phyloP scores from a whole-genome alignment of 2,113 vertebrate species.

The Protobothrops mucrosquamatus region DNA sequence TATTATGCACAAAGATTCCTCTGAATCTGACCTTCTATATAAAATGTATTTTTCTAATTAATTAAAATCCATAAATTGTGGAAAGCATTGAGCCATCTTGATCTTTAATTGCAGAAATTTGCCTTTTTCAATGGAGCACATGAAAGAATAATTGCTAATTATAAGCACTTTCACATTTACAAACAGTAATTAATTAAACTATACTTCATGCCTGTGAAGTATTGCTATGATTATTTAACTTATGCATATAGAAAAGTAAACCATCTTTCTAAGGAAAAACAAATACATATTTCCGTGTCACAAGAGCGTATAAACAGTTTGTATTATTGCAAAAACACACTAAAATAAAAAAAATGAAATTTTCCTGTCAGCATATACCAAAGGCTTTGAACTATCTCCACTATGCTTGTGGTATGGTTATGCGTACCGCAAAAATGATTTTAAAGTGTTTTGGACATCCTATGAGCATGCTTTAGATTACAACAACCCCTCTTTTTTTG shows the following conservation, averaged over 20 bases:
- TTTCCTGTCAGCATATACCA: background rate
- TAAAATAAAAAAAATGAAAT: background rate
- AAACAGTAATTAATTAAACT: conserved; percentile 38
- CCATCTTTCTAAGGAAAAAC: background rate
- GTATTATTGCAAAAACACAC: background rate
- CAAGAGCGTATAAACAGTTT: conserved; percentile 2
- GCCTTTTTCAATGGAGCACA: conserved; percentile 31
- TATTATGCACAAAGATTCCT: conserved; percentile 15
- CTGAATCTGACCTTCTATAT: conserved; percentile 22
- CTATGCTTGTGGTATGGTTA: background rate
- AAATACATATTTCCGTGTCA: background rate
- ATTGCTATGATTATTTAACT: conserved; percentile 36
- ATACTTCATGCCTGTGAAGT: conserved; percentile 26
- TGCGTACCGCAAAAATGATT: background rate
- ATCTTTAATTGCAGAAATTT: conserved; percentile 39
- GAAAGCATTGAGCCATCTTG: conserved; percentile 30
- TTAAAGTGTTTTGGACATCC: background rate
- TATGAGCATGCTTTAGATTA: background rate
- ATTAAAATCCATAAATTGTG: conserved; percentile 38
- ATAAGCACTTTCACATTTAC: conserved; percentile 34
- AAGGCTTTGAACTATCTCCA: background rate
- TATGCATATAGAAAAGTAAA: conserved; percentile 12
- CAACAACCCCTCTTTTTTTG: background rate
- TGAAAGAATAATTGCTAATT: conserved; percentile 40
- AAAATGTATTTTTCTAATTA: conserved; percentile 32